phyloP scores from a whole-genome alignment of 1,140 invertebrate species.

The Pseudomyrmex gracilis region DNA sequence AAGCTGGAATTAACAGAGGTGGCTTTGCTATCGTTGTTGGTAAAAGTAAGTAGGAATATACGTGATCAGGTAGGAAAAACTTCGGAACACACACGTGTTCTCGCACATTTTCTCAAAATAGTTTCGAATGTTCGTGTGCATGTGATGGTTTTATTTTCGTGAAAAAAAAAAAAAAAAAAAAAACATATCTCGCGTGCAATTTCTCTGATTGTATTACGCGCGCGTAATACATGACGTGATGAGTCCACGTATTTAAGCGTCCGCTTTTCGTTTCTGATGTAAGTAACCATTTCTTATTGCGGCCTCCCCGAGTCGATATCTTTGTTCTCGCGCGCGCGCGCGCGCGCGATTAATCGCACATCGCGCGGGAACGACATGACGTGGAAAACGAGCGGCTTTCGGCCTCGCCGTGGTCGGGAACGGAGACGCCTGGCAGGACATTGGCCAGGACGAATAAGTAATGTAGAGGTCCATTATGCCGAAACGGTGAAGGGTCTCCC shows the following conservation, averaged over 20 bases:
- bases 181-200: neutral
- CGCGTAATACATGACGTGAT: neutral
- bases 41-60: slow-evolving; percentile 4
- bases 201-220: neutral
- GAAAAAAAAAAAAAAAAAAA: too few relatives aligned
- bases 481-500: slow-evolving; percentile 83
- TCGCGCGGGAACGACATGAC: slow-evolving; percentile 57
- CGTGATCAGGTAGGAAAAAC: neutral
- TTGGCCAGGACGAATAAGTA: slow-evolving; percentile 84
- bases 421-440: slow-evolving; percentile 68
- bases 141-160: neutral
- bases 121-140: neutral
- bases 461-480: slow-evolving; percentile 85
- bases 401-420: slow-evolving; percentile 48
- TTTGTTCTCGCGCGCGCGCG: slow-evolving; percentile 11
- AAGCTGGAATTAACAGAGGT: slow-evolving; percentile 40
- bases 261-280: neutral
- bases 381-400: slow-evolving; percentile 64
- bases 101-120: neutral
- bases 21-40: neutral
- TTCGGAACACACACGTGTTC: neutral
- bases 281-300: slow-evolving; percentile 7
- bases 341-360: slow-evolving; percentile 67
- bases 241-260: neutral
- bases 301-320: neutral